Base-by-base conservation (phyloP, 2,888 invertebrate species). In the Synanthedon vespiformis region DNA sequence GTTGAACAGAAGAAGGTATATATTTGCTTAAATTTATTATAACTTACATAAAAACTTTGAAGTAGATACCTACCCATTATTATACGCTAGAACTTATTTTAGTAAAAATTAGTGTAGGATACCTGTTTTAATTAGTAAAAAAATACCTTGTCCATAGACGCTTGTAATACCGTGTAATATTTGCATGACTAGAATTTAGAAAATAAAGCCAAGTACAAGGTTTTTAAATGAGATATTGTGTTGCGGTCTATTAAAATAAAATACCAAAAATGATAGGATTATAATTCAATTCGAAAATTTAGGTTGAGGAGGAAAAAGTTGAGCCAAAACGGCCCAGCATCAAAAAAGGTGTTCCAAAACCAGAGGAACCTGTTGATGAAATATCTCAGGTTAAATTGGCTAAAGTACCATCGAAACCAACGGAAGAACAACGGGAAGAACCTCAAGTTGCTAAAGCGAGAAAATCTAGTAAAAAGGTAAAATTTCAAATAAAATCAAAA, bases 281-380 rank as follows among this genome's bases (percentile, higher is more conserved):
- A 44, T 3, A 44, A 49, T 44, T 13, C n/a, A 13, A 12, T 44
- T n/a, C 44, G 51, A 11, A 40, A 53, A 41, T 47, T 52, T 72
- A 86, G 86, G 78, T 76, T 60, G 75, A 76, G 55, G 83, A 84
- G 63, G 73, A 75, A 60, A 76, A 73, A 55, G 56, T 63, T 56
- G 80, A 80, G 62, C 63, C 76, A 52, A 78, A 63, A 61, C 67
- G 83, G 51, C 58, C 66, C 53, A 87, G 85, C 57, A 77, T 86
- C 57, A 87, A 84, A 73, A 87, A 84, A 54, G 79, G 83, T 56
- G 54, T 82, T 58, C 80, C 74, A 47, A 80, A 78, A 59, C 75
- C 73, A 47, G 86, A 85, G 55, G 86, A 86, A 59, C 75, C 85
- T 2, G 77, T 83, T 57, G 83, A 86, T 60, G 87, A 87, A 60